Evolutionary conservation across 2,888 invertebrate species (phyloP).

Genomic region (Anticlea derivata): DNA sequence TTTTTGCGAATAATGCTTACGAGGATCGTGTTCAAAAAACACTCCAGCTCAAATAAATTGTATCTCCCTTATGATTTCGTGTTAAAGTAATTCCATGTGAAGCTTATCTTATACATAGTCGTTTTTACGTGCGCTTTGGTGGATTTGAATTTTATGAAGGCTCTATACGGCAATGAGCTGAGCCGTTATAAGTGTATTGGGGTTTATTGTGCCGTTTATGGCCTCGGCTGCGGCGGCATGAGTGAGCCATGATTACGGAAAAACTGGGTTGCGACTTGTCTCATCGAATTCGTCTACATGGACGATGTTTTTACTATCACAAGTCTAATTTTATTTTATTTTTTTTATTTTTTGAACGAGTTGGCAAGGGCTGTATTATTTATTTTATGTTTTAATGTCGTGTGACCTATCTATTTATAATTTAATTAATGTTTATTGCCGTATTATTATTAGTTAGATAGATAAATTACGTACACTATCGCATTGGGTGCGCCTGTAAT

Average conservation of each 20-base stretch:
- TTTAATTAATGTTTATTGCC: too few species aligned
- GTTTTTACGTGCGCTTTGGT: conserved; percentile 27
- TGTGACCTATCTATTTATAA: too few species aligned
- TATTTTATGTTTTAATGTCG: too few species aligned
- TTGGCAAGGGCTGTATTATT: too few species aligned
- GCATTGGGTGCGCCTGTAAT: too few species aligned
- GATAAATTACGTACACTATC: too few species aligned
- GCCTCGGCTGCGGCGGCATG: background rate
- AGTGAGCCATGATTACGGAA: background rate
- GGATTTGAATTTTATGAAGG: conserved; percentile 28
- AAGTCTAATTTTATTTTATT: too few species aligned
- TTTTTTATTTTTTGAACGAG: too few species aligned
- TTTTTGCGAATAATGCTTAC: background rate
- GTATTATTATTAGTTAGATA: too few species aligned
- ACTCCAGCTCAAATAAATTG: conserved; percentile 3
- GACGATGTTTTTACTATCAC: background rate
- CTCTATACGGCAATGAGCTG: conserved; percentile 19
- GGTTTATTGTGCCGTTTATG: conserved; percentile 21
- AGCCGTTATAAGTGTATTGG: conserved; percentile 25
- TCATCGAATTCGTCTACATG: too few species aligned
- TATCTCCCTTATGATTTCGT: conserved; percentile 12
- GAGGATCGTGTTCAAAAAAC: background rate
- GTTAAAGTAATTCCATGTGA: conserved; percentile 19
- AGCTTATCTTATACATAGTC: conserved; percentile 19
- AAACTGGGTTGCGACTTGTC: background rate